Evolutionary conservation across 2,888 invertebrate genomes (phyloP).

Genomic region (Leptinotarsa rubiginosa): DNA sequence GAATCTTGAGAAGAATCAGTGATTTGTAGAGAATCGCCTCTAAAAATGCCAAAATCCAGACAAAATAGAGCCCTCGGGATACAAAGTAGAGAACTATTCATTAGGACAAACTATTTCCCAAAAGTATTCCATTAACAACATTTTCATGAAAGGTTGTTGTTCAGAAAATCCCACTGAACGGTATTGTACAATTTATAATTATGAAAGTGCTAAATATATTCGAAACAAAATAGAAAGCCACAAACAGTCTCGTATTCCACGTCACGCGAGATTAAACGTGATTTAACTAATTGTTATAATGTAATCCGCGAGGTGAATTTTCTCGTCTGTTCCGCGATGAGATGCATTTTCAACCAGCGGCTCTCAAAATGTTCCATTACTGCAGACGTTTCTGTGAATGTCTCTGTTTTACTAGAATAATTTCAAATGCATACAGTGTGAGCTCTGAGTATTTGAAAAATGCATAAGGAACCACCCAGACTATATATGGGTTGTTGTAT

Average conservation of each 20-base stretch:
- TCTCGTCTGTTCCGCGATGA: conserved; percentile 33
- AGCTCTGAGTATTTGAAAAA: too few relatives aligned
- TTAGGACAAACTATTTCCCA: too few relatives aligned
- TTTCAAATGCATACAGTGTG: too few relatives aligned
- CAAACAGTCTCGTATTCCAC: conserved; percentile 47
- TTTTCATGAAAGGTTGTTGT: background rate
- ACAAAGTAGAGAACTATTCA: too few relatives aligned
- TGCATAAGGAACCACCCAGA: too few relatives aligned
- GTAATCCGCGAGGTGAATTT: conserved; percentile 54
- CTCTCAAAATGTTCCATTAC: conserved; percentile 41
- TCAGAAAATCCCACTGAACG: background rate
- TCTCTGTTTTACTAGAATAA: too few relatives aligned
- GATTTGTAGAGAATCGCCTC: too few relatives aligned
- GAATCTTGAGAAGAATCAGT: too few relatives aligned
- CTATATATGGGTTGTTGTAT: too few relatives aligned
- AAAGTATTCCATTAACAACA: background rate
- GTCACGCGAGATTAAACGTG: conserved; percentile 56
- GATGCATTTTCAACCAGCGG: conserved; percentile 42
- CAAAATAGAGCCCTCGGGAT: too few relatives aligned
- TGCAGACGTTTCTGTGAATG: background rate
- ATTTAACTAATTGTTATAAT: conserved; percentile 59
- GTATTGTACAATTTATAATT: background rate
- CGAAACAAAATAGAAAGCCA: conserved; percentile 17
- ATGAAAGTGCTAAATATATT: background rate
- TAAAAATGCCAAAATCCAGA: too few relatives aligned